These are phyloP conservation scores for Callimorpha dominula DNA, from an alignment of 2,888 invertebrate species.

Conservation along the genomic window DNA sequence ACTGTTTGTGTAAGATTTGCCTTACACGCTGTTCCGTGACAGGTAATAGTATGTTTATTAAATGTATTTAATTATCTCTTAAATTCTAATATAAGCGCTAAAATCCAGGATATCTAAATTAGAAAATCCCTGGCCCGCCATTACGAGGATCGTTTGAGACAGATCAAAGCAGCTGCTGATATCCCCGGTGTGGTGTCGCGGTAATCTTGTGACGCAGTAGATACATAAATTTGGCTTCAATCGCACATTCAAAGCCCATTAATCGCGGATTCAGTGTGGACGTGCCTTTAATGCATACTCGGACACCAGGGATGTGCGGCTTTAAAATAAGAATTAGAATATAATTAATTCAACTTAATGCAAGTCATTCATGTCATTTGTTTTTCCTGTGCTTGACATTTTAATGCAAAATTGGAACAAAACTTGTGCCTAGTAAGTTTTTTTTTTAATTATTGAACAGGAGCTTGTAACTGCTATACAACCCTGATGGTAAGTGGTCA, in stretches of 20 bases:
- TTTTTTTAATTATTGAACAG: too few relatives aligned
- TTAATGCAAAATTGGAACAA: too few relatives aligned
- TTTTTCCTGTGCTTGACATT: too few relatives aligned
- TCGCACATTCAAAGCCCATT: slow-evolving; percentile 78
- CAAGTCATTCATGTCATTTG: neutral
- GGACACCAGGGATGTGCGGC: slow-evolving; percentile 62
- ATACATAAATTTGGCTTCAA: slow-evolving; percentile 84
- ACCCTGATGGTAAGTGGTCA: too few relatives aligned
- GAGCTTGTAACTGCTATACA: too few relatives aligned
- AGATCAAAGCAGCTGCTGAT: slow-evolving; percentile 73
- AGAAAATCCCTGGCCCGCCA: slow-evolving; percentile 44
- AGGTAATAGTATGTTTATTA: neutral
- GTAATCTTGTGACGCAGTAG: slow-evolving; percentile 76
- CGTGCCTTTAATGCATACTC: slow-evolving; percentile 78
- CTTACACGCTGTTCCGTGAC: neutral
- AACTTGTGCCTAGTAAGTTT: too few relatives aligned
- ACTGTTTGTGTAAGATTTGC: too few relatives aligned
- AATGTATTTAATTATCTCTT: slow-evolving; percentile 13
- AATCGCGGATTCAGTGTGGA: slow-evolving; percentile 81
- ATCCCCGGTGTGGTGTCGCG: slow-evolving; percentile 64
- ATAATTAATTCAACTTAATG: neutral
- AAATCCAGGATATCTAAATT: slow-evolving; percentile 53
- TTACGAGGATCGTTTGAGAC: slow-evolving; percentile 49
- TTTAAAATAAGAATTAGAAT: slow-evolving; percentile 4
- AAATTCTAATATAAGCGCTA: slow-evolving; percentile 17